A percentile compares a stretch with the other conserved stretches of the same genome.
phyloP scores from a whole-genome alignment of 2,888 invertebrate species.

The Andrena bicolor region DNA sequence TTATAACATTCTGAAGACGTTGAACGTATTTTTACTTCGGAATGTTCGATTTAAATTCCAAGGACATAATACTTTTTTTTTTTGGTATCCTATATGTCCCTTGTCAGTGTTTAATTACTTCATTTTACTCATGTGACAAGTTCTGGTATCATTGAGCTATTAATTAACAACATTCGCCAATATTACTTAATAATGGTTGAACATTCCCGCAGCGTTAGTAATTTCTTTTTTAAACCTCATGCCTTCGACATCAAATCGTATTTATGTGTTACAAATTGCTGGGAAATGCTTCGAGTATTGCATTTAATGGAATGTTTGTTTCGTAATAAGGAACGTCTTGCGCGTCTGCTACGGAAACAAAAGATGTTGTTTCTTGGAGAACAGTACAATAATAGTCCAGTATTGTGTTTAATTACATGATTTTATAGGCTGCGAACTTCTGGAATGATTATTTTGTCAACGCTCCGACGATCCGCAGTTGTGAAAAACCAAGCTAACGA shows the following conservation, averaged over 20 bases:
- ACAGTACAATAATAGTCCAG: constrained; percentile 9
- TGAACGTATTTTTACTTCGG: constrained; percentile 5
- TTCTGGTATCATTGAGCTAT: too few species aligned
- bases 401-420: constrained; percentile 30
- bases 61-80: background rate
- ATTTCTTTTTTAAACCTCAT: background rate
- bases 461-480: constrained; percentile 40
- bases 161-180: background rate
- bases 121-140: too few species aligned
- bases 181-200: constrained; percentile 19
- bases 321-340: background rate
- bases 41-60: constrained; percentile 6
- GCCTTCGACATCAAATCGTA: background rate
- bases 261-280: background rate
- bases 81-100: too few species aligned
- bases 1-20: constrained; percentile 6
- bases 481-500: background rate
- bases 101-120: too few species aligned
- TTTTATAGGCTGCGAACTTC: background rate
- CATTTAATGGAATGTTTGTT: background rate
- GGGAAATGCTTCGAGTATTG: constrained; percentile 9
- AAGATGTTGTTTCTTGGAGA: too few species aligned
- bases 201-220: constrained; percentile 30
- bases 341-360: background rate
- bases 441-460: constrained; percentile 37